Evolutionary conservation across 2,113 vertebrate genomes (phyloP).

Genomic region (Crypturellus undulatus): DNA sequence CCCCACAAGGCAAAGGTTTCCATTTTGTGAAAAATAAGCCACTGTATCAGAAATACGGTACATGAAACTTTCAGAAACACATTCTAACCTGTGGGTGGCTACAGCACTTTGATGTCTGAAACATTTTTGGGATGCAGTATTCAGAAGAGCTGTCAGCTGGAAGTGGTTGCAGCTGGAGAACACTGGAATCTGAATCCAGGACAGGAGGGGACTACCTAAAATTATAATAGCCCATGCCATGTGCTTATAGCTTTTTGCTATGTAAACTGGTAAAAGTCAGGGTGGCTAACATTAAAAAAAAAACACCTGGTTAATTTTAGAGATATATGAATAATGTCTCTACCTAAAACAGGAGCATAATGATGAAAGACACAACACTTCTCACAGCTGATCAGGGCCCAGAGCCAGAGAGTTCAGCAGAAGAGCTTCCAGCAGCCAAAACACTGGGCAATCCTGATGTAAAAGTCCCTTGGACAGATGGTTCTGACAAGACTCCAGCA

Average conservation of each 20-base stretch:
- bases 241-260: neutral
- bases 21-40: neutral
- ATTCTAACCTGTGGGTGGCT: neutral
- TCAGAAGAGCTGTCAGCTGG: conserved; percentile 41
- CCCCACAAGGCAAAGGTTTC: neutral
- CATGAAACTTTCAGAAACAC: neutral
- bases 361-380: conserved; percentile 28
- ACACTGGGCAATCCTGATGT: neutral
- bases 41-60: rapidly evolving
- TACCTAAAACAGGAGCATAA: conserved; percentile 30
- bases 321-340: neutral
- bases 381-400: conserved; percentile 52
- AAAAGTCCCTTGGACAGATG: neutral
- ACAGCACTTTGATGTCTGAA: conserved; percentile 20
- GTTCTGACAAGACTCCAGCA: neutral
- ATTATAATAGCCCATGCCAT: neutral
- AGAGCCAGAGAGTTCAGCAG: conserved; percentile 15
- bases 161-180: conserved; percentile 55
- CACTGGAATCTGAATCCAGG: conserved; percentile 29
- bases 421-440: conserved; percentile 31
- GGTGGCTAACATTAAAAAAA: neutral
- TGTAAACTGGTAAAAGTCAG: neutral
- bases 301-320: neutral
- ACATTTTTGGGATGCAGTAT: conserved; percentile 5
- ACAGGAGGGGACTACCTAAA: conserved; percentile 17